A percentile compares a stretch with the other conserved stretches of the same genome.
Evolutionary conservation across 1,140 invertebrate species (phyloP).

Genomic region (Meloidogyne hapla): DNA sequence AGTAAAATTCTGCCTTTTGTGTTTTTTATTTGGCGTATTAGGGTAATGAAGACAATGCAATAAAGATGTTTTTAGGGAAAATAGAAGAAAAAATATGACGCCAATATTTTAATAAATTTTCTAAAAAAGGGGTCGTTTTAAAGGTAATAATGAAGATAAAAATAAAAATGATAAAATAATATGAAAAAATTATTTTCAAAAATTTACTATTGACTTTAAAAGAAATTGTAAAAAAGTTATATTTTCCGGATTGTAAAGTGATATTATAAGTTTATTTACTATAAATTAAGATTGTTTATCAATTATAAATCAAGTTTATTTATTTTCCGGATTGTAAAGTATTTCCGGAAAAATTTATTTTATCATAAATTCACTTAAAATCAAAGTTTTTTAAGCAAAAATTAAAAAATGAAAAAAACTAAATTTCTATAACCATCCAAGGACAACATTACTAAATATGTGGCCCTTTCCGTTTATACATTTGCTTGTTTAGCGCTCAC

Average conservation of each 20-base stretch:
- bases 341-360: no score
- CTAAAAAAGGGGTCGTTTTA: background rate
- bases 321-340: background rate
- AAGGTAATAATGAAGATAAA: no score
- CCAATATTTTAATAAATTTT: conserved; percentile 3
- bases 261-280: no score
- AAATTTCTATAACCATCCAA: no score
- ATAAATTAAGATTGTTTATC: no score
- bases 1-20: background rate
- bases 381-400: no score
- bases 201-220: no score
- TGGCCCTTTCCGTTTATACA: background rate
- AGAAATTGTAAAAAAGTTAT: background rate
- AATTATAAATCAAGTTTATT: background rate
- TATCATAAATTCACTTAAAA: no score
- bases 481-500: background rate
- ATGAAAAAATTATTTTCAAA: no score
- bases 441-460: background rate
- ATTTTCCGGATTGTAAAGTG: no score
- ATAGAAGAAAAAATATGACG: background rate
- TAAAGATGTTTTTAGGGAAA: background rate
- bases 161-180: no score
- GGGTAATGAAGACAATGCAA: background rate
- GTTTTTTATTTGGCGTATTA: background rate
- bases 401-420: no score